These are phyloP conservation scores for Papilio glaucus DNA, from an alignment of 1,140 invertebrate genomes.

Conservation along the genomic window DNA sequence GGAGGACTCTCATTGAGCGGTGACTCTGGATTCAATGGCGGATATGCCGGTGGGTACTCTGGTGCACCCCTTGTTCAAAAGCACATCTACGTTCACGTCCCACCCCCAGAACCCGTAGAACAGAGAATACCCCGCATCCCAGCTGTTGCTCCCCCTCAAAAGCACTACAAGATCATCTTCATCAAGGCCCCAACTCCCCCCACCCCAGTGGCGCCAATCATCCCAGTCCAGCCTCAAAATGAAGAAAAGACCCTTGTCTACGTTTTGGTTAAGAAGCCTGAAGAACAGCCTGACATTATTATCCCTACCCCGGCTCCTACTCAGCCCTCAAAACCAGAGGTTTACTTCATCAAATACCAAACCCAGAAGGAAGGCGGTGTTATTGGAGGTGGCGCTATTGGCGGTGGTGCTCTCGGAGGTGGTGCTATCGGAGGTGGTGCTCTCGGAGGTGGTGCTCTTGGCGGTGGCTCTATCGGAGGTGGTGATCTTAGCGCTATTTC, in stretches of 20 bases:
- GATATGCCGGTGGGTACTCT: conserved; percentile 68
- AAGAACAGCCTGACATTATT: conserved; percentile 90
- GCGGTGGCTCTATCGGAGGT: conserved; percentile 57
- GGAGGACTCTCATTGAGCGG: conserved; percentile 53
- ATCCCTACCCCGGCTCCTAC: conserved; percentile 90
- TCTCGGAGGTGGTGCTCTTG: conserved; percentile 48
- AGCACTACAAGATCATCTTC: conserved; percentile 95
- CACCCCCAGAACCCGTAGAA: conserved; percentile 85
- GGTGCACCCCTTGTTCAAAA: conserved; percentile 80
- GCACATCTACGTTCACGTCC: conserved; percentile 83
- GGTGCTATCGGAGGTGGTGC: conserved; percentile 52
- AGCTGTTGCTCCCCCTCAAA: conserved; percentile 87
- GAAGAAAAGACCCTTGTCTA: conserved; percentile 96
- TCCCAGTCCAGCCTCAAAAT: conserved; percentile 90
- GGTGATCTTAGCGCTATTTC: conserved; percentile 40
- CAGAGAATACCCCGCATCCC: conserved; percentile 84
- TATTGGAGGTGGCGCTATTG: conserved; percentile 61
- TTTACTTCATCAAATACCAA: conserved; percentile 95
- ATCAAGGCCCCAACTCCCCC: conserved; percentile 93
- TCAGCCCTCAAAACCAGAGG: conserved; percentile 92
- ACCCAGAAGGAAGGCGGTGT: conserved; percentile 86
- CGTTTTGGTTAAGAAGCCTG: conserved; percentile 93
- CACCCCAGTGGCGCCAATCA: conserved; percentile 89
- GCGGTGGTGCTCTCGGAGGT: conserved; percentile 53
- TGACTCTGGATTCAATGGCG: conserved; percentile 66